A percentile compares a stretch with the other conserved stretches of the same genome.
These are phyloP conservation scores for Schizopygopsis pylzovi DNA, from an alignment of 2,797 vertebrate genomes.

Conservation along the genomic window DNA sequence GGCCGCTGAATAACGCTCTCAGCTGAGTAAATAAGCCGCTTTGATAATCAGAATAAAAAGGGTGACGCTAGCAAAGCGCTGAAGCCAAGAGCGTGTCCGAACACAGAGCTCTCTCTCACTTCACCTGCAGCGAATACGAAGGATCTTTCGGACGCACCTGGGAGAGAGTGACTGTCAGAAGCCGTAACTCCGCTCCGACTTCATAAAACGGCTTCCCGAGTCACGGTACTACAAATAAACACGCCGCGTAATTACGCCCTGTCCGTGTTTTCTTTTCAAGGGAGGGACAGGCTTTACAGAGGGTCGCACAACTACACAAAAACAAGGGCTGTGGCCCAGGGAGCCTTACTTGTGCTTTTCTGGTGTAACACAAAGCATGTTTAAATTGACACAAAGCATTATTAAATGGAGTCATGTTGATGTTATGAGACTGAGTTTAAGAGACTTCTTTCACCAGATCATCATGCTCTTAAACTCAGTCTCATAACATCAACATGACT, in stretches of 20 bases:
- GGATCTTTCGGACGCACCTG: background rate
- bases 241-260: background rate
- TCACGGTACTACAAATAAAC: conserved; percentile 24
- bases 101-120: conserved; percentile 12
- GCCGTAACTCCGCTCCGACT: background rate
- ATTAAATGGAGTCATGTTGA: too few relatives aligned
- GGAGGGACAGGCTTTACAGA: background rate
- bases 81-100: conserved; percentile 39
- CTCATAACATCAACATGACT: too few relatives aligned
- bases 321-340: conserved; percentile 17
- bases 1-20: conserved; percentile 42
- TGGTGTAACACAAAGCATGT: conserved; percentile 37
- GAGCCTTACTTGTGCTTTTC: conserved; percentile 21
- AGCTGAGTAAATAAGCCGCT: conserved; percentile 67
- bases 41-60: conserved; percentile 54
- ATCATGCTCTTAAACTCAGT: too few relatives aligned
- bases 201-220: background rate
- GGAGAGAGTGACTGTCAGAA: background rate
- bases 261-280: conserved; percentile 32
- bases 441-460: too few relatives aligned
- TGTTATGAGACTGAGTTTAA: too few relatives aligned
- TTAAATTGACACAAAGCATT: too few relatives aligned
- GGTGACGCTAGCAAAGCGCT: conserved; percentile 37
- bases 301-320: conserved; percentile 11
- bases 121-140: conserved; percentile 7